phyloP scores from a whole-genome alignment of 2,113 vertebrate species.

The Leucopsar rothschildi region DNA sequence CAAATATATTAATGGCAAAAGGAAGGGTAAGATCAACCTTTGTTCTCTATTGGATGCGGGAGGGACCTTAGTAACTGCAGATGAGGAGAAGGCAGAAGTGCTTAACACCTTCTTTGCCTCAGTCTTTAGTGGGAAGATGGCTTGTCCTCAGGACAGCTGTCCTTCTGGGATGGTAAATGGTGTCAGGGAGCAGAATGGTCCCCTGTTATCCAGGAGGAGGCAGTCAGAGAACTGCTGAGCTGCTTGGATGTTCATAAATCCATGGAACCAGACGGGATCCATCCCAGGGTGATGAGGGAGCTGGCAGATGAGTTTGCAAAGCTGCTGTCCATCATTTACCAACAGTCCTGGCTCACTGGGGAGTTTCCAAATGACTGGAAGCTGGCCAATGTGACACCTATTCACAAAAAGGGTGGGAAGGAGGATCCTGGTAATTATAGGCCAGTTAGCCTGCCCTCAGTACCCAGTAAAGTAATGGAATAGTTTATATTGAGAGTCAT shows the following conservation, averaged over 20 bases:
- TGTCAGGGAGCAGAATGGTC: not conserved
- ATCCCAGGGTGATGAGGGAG: not conserved
- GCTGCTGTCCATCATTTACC: not conserved
- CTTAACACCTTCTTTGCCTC: not conserved
- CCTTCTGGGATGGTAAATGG: not conserved
- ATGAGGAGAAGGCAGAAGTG: not conserved
- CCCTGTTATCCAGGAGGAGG: not conserved
- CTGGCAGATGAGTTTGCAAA: not conserved
- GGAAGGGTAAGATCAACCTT: not conserved
- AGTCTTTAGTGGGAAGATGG: not conserved
- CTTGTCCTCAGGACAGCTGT: not conserved
- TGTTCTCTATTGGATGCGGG: rapidly evolving
- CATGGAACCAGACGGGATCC: not conserved
- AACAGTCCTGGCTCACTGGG: not conserved
- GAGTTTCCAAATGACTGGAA: not conserved
- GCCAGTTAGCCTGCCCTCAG: not conserved
- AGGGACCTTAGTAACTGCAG: not conserved
- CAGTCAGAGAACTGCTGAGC: not conserved
- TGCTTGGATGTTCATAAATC: not conserved
- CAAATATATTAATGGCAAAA: not conserved
- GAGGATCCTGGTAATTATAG: not conserved
- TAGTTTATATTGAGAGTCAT: not conserved
- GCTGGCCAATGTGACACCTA: rapidly evolving
- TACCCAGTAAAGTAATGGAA: rapidly evolving
- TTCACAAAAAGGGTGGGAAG: not conserved